Evolutionary conservation across 2,113 vertebrate species (phyloP).

Genomic region (Mobula hypostoma): DNA sequence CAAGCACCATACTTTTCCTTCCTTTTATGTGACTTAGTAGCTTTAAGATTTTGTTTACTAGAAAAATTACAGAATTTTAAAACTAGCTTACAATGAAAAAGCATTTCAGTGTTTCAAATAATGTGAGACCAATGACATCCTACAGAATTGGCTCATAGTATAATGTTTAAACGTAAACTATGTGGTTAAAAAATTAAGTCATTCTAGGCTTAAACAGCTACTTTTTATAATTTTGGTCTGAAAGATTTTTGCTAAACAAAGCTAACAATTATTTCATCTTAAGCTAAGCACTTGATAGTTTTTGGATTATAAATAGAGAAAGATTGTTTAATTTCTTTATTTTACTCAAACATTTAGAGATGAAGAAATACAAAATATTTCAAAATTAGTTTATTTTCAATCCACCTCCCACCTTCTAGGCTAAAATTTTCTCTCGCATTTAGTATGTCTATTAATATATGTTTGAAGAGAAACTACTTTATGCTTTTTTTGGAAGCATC

Average conservation of each 20-base stretch:
- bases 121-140: background rate
- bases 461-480: background rate
- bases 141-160: background rate
- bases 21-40: background rate
- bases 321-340: background rate
- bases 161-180: background rate
- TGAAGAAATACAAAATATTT: background rate
- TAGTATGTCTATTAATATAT: background rate
- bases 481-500: background rate
- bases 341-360: too few species aligned
- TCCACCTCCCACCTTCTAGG: too few species aligned
- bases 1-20: constrained; percentile 20
- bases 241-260: background rate
- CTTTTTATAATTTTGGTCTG: background rate
- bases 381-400: background rate
- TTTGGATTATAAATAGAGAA: background rate
- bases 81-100: background rate
- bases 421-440: background rate
- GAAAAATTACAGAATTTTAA: constrained; percentile 26
- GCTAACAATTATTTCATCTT: background rate
- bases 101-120: background rate
- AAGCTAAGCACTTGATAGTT: background rate
- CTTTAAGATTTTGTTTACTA: background rate
- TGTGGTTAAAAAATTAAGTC: background rate
- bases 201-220: background rate